phyloP scores from a whole-genome alignment of 2,888 invertebrate species.

The Eretmocerus hayati region DNA sequence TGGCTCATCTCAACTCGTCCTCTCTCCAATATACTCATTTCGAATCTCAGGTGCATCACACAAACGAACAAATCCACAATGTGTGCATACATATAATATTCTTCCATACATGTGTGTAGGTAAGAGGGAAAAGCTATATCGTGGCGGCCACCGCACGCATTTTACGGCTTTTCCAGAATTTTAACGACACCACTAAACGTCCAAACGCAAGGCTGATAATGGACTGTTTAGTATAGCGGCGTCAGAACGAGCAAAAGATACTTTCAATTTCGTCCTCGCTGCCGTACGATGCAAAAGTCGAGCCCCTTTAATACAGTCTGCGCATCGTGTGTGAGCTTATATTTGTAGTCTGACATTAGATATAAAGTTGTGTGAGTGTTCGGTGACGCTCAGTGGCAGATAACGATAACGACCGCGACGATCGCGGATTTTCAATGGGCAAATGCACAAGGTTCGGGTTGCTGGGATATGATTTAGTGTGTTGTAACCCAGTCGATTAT shows the following conservation, averaged over 20 bases:
- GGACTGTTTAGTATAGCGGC: slow-evolving; percentile 28
- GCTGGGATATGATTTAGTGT: slow-evolving; percentile 6
- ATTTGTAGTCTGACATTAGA: too few species aligned
- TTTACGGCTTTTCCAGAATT: slow-evolving; percentile 45
- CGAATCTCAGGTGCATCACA: slow-evolving; percentile 16
- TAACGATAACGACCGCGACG: neutral
- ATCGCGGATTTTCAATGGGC: neutral
- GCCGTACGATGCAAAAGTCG: too few species aligned
- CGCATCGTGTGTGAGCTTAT: too few species aligned
- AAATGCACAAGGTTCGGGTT: too few species aligned
- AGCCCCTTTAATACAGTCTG: too few species aligned
- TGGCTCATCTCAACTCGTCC: too few species aligned
- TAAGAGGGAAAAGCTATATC: slow-evolving; percentile 18
- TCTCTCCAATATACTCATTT: too few species aligned
- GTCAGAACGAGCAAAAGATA: slow-evolving; percentile 4
- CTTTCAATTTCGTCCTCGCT: slow-evolving; percentile 18
- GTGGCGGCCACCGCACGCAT: slow-evolving; percentile 24
- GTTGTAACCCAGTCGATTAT: slow-evolving; percentile 9
- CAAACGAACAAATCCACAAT: too few species aligned
- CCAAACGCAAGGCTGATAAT: slow-evolving; percentile 29
- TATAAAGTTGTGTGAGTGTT: neutral
- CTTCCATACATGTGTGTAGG: too few species aligned
- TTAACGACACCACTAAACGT: slow-evolving; percentile 41
- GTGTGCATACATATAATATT: too few species aligned
- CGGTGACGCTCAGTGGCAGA: neutral